Conservation (phyloP, 2,113 vertebrate species). For the Semicossyphus pulcher region DNA sequence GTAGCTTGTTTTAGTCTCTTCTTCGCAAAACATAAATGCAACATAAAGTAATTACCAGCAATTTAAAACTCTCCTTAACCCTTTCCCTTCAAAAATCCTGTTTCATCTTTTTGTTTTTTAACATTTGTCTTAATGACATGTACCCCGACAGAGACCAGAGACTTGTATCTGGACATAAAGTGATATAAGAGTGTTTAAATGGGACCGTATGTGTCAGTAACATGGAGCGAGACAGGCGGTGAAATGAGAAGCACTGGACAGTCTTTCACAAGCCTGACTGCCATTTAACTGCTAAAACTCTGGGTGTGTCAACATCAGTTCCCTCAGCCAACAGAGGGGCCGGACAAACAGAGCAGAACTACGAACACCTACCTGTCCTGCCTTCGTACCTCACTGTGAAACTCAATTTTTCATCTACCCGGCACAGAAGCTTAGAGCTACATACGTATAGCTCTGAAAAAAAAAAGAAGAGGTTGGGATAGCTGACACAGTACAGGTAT, state of each 20-base stretch:
- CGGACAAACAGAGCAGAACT: slow-evolving; percentile 65
- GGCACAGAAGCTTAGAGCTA: background rate
- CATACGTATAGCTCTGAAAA: background rate
- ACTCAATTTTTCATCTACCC: slow-evolving; percentile 17
- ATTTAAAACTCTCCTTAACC: too few relatives aligned
- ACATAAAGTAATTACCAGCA: too few relatives aligned
- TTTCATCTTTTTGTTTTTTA: too few relatives aligned
- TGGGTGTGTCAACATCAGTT: slow-evolving; percentile 75
- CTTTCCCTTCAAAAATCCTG: too few relatives aligned
- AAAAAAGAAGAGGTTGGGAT: background rate
- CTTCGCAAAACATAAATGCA: too few relatives aligned
- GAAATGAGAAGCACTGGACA: slow-evolving; percentile 42
- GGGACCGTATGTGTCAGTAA: background rate
- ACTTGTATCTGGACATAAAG: background rate
- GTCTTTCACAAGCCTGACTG: slow-evolving; percentile 50
- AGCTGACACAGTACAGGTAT: background rate
- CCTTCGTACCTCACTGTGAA: slow-evolving; percentile 48
- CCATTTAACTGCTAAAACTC: slow-evolving; percentile 70
- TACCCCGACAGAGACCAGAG: background rate
- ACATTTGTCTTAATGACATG: too few relatives aligned
- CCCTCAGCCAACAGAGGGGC: slow-evolving; percentile 69
- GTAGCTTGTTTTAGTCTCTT: too few relatives aligned
- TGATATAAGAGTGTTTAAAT: background rate
- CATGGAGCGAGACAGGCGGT: slow-evolving; percentile 12
- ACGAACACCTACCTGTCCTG: slow-evolving; percentile 53